Conservation (phyloP, 2,113 vertebrate species). For the Ardeotis arabs region DNA sequence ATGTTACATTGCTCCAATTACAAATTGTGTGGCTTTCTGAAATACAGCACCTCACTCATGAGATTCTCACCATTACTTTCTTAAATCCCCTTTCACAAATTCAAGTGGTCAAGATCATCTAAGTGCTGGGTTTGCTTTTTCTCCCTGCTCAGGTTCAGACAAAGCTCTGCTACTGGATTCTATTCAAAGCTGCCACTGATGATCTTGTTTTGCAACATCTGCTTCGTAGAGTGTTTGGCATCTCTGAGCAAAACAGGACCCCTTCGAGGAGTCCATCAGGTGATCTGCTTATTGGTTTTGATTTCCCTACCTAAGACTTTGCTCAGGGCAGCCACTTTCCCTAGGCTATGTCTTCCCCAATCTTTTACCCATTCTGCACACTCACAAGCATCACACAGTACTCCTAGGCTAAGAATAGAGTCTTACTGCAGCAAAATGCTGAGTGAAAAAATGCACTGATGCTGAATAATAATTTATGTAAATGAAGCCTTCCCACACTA, state of each 20-base stretch:
- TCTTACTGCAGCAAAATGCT: background rate
- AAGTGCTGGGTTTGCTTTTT: background rate
- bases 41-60: background rate
- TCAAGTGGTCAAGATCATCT: background rate
- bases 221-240: background rate
- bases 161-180: background rate
- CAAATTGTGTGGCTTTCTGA: background rate
- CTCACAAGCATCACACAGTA: background rate
- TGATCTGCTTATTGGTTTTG: background rate
- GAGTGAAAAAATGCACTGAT: background rate
- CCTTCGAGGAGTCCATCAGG: background rate
- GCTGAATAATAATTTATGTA: background rate
- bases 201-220: background rate
- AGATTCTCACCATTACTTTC: background rate
- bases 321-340: background rate
- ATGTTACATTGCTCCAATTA: background rate
- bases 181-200: background rate
- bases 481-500: background rate
- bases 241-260: background rate
- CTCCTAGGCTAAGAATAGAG: background rate
- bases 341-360: background rate
- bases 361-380: fast-evolving
- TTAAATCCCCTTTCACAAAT: background rate
- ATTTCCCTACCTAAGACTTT: background rate
- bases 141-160: background rate